Conservation (phyloP, 2,888 invertebrate species). For the Hipparchia semele region DNA sequence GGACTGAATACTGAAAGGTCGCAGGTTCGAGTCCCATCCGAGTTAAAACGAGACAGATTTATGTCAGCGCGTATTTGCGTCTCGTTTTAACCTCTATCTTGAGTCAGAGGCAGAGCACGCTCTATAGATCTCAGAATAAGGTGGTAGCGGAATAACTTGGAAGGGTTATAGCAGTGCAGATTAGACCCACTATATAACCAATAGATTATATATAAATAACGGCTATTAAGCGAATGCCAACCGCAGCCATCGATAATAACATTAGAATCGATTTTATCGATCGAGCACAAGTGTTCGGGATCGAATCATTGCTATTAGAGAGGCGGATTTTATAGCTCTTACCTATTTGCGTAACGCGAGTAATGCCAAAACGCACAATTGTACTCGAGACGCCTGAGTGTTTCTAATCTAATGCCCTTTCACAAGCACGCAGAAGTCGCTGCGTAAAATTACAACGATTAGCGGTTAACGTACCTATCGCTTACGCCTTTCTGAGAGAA, state of each 20-base stretch:
- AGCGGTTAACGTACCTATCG: no score
- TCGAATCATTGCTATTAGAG: conserved; percentile 47
- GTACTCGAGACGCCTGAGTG: conserved; percentile 45
- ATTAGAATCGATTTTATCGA: conserved; percentile 44
- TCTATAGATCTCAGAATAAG: no score
- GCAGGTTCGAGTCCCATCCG: no score
- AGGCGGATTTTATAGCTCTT: conserved; percentile 45
- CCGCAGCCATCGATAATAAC: conserved; percentile 23
- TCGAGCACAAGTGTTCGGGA: conserved; percentile 52
- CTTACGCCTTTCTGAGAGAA: no score
- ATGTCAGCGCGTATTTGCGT: no score
- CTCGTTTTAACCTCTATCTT: no score
- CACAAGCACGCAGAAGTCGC: conserved; percentile 11
- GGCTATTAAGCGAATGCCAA: neutral
- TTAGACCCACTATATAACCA: no score
- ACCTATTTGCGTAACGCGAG: conserved; percentile 48
- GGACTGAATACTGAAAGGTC: no score
- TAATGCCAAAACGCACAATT: conserved; percentile 44
- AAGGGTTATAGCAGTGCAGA: no score
- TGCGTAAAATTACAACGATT: neutral
- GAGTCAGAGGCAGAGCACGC: no score
- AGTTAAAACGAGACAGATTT: no score
- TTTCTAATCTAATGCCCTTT: conserved; percentile 39
- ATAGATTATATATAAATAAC: conserved; percentile 11
- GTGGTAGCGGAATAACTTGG: no score